phyloP scores from a whole-genome alignment of 2,888 invertebrate species.

The Drosophila falleni region DNA sequence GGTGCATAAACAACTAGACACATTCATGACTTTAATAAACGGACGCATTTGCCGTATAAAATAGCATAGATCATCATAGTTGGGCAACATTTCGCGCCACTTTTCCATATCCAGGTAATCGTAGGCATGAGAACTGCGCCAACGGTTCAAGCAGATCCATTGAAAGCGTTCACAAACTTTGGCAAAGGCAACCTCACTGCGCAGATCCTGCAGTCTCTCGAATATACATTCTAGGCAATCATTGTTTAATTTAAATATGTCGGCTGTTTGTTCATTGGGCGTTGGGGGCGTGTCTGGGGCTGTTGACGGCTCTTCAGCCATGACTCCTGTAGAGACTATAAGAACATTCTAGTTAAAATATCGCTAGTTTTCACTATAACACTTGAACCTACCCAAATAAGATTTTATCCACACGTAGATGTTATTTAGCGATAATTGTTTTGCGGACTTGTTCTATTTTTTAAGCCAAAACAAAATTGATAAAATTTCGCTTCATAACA shows the following conservation, averaged over 20 bases:
- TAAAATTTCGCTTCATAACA: slow-evolving; percentile 49
- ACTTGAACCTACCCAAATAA: slow-evolving; percentile 12
- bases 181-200: slow-evolving; percentile 70
- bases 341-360: background rate
- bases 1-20: slow-evolving; percentile 70
- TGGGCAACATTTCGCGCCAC: slow-evolving; percentile 68
- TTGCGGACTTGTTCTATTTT: background rate
- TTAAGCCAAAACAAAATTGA: slow-evolving; percentile 21
- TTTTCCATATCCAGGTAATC: slow-evolving; percentile 69
- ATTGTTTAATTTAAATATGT: slow-evolving; percentile 68
- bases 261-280: slow-evolving; percentile 31
- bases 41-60: slow-evolving; percentile 67
- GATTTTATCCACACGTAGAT: background rate
- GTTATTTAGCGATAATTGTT: background rate
- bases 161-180: slow-evolving; percentile 71
- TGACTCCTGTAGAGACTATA: slow-evolving; percentile 19
- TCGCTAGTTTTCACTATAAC: background rate
- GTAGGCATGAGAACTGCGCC: slow-evolving; percentile 68
- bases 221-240: slow-evolving; percentile 79
- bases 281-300: slow-evolving; percentile 23
- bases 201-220: slow-evolving; percentile 66
- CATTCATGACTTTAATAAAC: slow-evolving; percentile 58
- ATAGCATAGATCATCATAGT: slow-evolving; percentile 69
- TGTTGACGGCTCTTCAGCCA: slow-evolving; percentile 48
- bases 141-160: slow-evolving; percentile 59